Percentiles rank a stretch among this genome's conserved stretches.
Evolutionary conservation across 2,888 invertebrate species (phyloP).

Genomic region (Drosophila meridionalis): DNA sequence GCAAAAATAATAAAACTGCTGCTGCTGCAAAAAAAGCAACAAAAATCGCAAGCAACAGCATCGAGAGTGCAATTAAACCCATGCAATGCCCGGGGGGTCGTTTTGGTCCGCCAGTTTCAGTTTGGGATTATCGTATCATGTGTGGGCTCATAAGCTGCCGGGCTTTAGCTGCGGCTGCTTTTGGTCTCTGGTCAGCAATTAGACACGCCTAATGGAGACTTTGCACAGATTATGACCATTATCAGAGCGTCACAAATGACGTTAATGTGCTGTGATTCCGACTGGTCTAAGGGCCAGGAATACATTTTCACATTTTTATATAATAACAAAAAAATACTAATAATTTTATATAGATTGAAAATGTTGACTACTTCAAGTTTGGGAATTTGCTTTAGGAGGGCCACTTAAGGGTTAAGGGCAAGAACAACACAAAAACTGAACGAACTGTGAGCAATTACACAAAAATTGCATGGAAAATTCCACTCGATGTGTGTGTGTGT

Average conservation of each 20-base stretch:
- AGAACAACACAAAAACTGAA: conserved; percentile 19
- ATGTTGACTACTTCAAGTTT: not conserved
- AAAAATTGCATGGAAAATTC: conserved; percentile 81
- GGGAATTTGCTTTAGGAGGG: not conserved
- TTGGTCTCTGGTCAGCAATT: conserved; percentile 37
- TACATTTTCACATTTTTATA: not conserved
- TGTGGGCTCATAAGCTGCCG: conserved; percentile 7
- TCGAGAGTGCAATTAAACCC: conserved; percentile 66
- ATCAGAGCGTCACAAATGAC: conserved; percentile 36
- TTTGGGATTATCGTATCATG: conserved; percentile 14
- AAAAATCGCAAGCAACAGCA: conserved; percentile 26
- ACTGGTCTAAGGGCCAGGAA: not conserved
- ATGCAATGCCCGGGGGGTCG: conserved; percentile 59
- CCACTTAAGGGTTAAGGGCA: conserved; percentile 56
- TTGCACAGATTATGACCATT: not conserved
- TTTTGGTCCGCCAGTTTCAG: conserved; percentile 38
- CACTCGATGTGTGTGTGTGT: conserved; percentile 53
- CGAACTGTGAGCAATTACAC: conserved; percentile 47
- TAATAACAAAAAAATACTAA: not conserved
- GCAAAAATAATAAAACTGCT: not conserved
- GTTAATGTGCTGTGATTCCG: not conserved
- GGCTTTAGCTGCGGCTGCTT: not conserved
- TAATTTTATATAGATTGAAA: not conserved
- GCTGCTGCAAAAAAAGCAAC: not conserved
- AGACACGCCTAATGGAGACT: conserved; percentile 31